Base-by-base conservation (phyloP, 1,140 invertebrate species). In the Habropoda laboriosa region DNA sequence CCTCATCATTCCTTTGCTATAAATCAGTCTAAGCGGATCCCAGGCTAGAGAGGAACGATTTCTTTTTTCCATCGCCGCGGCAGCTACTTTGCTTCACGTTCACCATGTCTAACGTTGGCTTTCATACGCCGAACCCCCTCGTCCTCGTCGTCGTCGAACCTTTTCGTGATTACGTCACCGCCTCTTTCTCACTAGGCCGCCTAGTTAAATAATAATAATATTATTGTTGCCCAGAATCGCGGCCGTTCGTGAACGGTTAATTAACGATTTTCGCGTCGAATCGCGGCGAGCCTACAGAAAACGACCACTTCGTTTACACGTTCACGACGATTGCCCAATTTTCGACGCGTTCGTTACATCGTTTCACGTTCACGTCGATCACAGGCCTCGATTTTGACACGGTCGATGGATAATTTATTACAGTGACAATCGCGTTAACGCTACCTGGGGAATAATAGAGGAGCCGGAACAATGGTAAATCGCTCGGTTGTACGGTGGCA, bases 1-100 rank as follows among this genome's bases (percentile, higher is more conserved):
- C 88, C 85, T 82, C 88, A 90, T 90, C 89, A 90, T 89, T 79
- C 82, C 82, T 75, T 83, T 75, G 82, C 89, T 88, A 90, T 90
- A 89, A 90, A 90, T 90, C 89, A 90, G 82, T 83, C 82, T 85
- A 80, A 82, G 80, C 80, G 72, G 53, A 67, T 70, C 49, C 51
- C 71, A n/a, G 55, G 18, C 68, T 63, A 57, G 68, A 64, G 47
- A 71, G 30, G 35, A 79, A 57, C 24, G 68, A 73, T 64, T 42
- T 75, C 61, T 73, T 53, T n/a, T n/a, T 63, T 35, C 21, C 30
- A 18, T 42, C 47, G n/a, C 5, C 45, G n/a, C 30, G 18, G n/a
- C 7, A 18, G 10, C 38, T 42, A 40, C 49, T 51, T 27, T 42
- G 27, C 24, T 49, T 2, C 49, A 49, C 21, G 5, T 49, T 12